A percentile compares a stretch with the other conserved stretches of the same genome.
phyloP scores from a whole-genome alignment of 1,140 invertebrate genomes.

The Pissodes strobi region DNA sequence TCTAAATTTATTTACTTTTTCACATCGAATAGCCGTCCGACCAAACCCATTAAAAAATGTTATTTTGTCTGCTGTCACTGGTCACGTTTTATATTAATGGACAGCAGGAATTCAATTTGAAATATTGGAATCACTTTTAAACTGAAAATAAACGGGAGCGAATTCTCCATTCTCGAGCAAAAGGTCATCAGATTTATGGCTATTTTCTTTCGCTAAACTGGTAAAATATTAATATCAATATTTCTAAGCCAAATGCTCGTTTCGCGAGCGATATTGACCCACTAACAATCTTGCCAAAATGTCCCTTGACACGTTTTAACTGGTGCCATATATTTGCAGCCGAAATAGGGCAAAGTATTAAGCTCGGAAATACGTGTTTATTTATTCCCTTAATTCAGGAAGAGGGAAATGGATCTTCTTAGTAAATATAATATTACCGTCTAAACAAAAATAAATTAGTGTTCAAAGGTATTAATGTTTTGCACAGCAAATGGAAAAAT shows the following conservation, averaged over 20 bases:
- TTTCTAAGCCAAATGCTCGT: not conserved
- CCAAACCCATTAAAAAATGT: too few relatives aligned
- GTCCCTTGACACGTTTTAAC: not conserved
- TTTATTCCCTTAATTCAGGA: not conserved
- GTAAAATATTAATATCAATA: not conserved
- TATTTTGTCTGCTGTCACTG: too few relatives aligned
- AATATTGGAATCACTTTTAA: too few relatives aligned
- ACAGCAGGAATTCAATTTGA: too few relatives aligned
- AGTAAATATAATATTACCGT: not conserved
- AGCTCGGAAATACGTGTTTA: not conserved
- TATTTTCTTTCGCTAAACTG: not conserved
- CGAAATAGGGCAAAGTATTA: not conserved
- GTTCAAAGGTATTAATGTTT: not conserved
- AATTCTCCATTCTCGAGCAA: too few relatives aligned
- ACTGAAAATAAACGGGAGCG: too few relatives aligned
- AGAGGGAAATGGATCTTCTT: not conserved
- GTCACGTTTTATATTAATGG: too few relatives aligned
- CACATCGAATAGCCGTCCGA: too few relatives aligned
- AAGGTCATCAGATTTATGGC: too few relatives aligned
- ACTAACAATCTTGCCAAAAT: slow-evolving; percentile 4
- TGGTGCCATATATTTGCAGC: not conserved
- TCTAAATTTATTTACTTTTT: too few relatives aligned
- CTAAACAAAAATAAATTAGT: too few relatives aligned
- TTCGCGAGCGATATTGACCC: slow-evolving; percentile 2
- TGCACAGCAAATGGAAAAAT: too few relatives aligned